Base-by-base conservation (phyloP, 2,888 invertebrate genomes). In the Pollenia angustigena region DNA sequence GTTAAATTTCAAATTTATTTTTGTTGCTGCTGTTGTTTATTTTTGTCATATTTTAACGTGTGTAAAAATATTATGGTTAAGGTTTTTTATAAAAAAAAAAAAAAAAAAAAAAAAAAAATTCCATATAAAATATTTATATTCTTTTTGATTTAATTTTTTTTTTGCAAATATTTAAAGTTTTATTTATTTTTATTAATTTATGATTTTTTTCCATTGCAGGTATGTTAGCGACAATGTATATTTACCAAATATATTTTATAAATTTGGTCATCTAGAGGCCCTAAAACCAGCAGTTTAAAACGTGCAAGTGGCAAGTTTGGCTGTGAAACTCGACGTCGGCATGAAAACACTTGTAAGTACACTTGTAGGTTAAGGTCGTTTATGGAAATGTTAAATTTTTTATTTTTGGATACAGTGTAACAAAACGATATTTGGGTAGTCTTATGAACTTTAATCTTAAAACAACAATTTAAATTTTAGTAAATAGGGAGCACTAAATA, bases 341-440 rank as follows among this genome's bases (percentile, higher is more conserved):
- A 72, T 58, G 42, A 83, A 78, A 83, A 58, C 71, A 66, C 54
- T 83, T 83, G 83, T 83, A 78, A 83, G 76, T 78, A 80, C 80
- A 85, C 66, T 75, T 85, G 74, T 84, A 74, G 58, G 46, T 42
- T 56, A 60, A 69, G 48, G 12, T 18, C 32, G 14, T 62, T 64
- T 54, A 42, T 48, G 44, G 14, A 12, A 32, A 44, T 54, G 40
- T 69, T 44, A 18, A 54, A 50, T 11, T 4, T 44, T 52, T 11
- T 52, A 44, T 40, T 64, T 14, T 8, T n/a, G 2, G 16, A 11
- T 10, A 60, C 48, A 40, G 50, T 74, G 74, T 32, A 32, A 32
- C 32, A 6, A 32, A 6, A 32, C 0, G 32, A 32, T 32, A 4
- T 32, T 32, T 32, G 32, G 1, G 32, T 32, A 32, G 4, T 4